Percentiles rank a stretch among this genome's conserved stretches.
These are phyloP conservation scores for Sitta europaea DNA, from an alignment of 2,113 vertebrate genomes.

Conservation along the genomic window DNA sequence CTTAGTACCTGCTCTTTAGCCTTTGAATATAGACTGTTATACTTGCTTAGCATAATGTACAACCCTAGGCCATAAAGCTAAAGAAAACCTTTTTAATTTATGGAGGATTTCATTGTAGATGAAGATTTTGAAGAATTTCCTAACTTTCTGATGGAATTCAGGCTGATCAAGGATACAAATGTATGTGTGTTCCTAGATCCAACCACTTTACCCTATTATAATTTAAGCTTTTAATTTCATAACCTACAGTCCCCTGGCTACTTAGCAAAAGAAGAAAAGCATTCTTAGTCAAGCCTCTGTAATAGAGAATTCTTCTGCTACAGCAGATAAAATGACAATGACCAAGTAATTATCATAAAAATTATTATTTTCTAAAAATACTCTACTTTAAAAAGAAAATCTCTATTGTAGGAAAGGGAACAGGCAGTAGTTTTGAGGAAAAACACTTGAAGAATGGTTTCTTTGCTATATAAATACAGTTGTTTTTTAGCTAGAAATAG, in stretches of 20 bases:
- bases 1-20: conserved; percentile 67
- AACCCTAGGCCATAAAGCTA: conserved; percentile 60
- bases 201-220: conserved; percentile 7
- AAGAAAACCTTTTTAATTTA: conserved; percentile 66
- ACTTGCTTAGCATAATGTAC: conserved; percentile 62
- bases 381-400: not conserved
- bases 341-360: conserved; percentile 43
- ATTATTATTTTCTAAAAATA: conserved; percentile 12
- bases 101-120: conserved; percentile 46
- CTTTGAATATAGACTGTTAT: conserved; percentile 29
- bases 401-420: not conserved
- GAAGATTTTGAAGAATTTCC: conserved; percentile 42
- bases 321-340: conserved; percentile 18
- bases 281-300: not conserved
- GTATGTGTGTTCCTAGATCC: not conserved
- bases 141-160: conserved; percentile 26
- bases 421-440: not conserved
- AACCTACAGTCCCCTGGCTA: not conserved
- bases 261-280: conserved; percentile 4
- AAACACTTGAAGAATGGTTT: not conserved
- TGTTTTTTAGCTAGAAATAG: not conserved
- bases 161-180: not conserved
- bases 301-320: not conserved
- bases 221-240: conserved; percentile 48
- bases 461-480: not conserved